Evolutionary conservation across 2,797 vertebrate species (phyloP).

Genomic region (Melanogrammus aeglefinus): DNA sequence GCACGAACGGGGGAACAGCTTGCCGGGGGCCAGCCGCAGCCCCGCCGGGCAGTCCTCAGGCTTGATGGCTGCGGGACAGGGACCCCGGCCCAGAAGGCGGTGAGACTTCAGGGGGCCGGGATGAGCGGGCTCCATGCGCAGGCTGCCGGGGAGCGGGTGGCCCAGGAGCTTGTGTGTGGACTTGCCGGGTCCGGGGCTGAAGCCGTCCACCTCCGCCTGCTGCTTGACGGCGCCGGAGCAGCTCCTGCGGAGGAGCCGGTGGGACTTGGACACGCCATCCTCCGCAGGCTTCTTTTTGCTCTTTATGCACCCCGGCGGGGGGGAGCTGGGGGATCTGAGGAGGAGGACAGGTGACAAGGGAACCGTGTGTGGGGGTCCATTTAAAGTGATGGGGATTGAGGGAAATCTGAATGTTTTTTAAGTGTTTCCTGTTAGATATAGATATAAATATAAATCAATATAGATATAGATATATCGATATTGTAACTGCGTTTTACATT

Average conservation of each 20-base stretch:
- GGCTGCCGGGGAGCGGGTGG: conserved; percentile 79
- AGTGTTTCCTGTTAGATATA: too few relatives aligned
- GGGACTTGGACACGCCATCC: conserved; percentile 84
- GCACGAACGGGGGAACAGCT: conserved; percentile 78
- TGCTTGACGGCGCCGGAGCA: conserved; percentile 79
- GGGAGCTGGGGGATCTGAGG: conserved; percentile 87
- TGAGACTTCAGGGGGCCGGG: conserved; percentile 76
- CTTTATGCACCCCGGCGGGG: conserved; percentile 86
- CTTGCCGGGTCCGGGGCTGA: conserved; percentile 59
- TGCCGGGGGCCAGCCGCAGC: conserved; percentile 70
- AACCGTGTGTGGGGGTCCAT: neutral
- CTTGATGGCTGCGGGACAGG: conserved; percentile 71
- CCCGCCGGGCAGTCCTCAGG: conserved; percentile 75
- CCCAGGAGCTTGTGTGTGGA: conserved; percentile 78
- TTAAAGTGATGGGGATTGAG: neutral
- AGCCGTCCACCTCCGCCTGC: conserved; percentile 73
- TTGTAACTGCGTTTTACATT: neutral
- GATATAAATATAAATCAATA: too few relatives aligned
- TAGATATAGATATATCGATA: too few relatives aligned
- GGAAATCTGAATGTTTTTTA: too few relatives aligned
- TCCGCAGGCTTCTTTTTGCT: conserved; percentile 85
- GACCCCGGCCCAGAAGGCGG: conserved; percentile 75
- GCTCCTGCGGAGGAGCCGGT: conserved; percentile 81
- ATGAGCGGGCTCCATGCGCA: conserved; percentile 72
- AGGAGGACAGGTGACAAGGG: neutral